These are phyloP conservation scores for Clarias magur DNA, from an alignment of 2,113 vertebrate genomes.

Conservation along the genomic window DNA sequence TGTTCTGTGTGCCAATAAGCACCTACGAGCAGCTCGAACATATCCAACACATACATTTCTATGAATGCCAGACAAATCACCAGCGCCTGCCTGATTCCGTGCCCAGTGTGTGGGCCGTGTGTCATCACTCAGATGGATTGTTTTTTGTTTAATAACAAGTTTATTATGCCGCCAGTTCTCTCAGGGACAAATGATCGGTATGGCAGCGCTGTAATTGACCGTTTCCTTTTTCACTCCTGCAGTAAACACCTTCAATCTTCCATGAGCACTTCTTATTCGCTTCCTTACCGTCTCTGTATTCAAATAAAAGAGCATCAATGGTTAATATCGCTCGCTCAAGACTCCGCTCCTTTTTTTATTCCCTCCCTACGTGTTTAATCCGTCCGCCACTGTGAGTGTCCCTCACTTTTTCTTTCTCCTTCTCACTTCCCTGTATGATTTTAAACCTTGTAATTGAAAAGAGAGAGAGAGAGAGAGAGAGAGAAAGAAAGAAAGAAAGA, in stretches of 20 bases:
- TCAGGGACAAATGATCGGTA: constrained; percentile 71
- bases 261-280: constrained; percentile 57
- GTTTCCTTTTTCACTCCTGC: constrained; percentile 71
- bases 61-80: constrained; percentile 21
- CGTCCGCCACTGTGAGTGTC: neutral
- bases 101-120: constrained; percentile 54
- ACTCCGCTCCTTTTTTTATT: constrained; percentile 1
- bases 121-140: constrained; percentile 69
- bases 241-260: constrained; percentile 64
- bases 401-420: neutral
- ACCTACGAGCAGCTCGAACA: neutral
- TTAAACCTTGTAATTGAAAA: constrained; percentile 18
- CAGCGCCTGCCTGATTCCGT: constrained; percentile 53
- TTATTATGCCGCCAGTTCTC: constrained; percentile 69
- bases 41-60: neutral
- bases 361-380: constrained; percentile 18
- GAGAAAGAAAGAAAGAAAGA: neutral
- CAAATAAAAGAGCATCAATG: neutral
- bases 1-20: constrained; percentile 31
- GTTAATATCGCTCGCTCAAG: neutral
- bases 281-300: constrained; percentile 61
- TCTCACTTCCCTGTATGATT: constrained; percentile 10
- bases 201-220: constrained; percentile 73
- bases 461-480: neutral
- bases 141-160: constrained; percentile 71